Evolutionary conservation across 2,113 vertebrate species (phyloP), one percentile per base, ranked within the genome.

Genomic region (Peucedramus taeniatus): DNA sequence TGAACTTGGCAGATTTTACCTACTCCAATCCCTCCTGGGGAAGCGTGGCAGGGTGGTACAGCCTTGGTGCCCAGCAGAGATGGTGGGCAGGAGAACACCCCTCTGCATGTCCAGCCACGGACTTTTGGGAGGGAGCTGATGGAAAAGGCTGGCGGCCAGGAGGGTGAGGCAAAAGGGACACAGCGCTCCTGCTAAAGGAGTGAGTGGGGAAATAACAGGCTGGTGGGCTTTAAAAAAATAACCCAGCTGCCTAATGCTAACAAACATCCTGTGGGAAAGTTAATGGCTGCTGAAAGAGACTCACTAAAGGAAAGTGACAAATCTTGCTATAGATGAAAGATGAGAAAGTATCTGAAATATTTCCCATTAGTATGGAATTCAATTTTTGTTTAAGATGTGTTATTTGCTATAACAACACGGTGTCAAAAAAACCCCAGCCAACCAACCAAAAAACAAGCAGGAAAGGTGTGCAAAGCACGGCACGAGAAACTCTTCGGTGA

Each of bases 21-120:
- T 28, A 3, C 31, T 54, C 4, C 0, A 64, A 8, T 33, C n/a
- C 9, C 74, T 79, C 23, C 40, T 7, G 30, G 24, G 16, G 44
- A 77, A 65, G 39, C 0, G 1, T 20, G 54, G 40, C 0, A 2
- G 64, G 70, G 15, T 1, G 2, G 23, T 11, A 27, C 27, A 22
- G 1, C 3, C 26, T 8, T 39, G 4, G 1, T 12, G 7, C 8
- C 24, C 27, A 8, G 51, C 37, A n/a, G 82, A 71, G 47, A 3
- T 7, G 66, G 33, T 6, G 21, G 33, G 57, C 49, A 92, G 54
- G 31, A 49, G 28, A 77, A 70, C 0, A 1, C 20, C 1, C 4
- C 20, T 35, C 47, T 74, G 56, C 31, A 11, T 42, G 18, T 63
- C 2, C 2, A 17, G 24, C 24, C 16, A 1, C 5, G 0, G 14